Conservation (phyloP, 2,113 vertebrate genomes). For the Scartelaos histophorus region DNA sequence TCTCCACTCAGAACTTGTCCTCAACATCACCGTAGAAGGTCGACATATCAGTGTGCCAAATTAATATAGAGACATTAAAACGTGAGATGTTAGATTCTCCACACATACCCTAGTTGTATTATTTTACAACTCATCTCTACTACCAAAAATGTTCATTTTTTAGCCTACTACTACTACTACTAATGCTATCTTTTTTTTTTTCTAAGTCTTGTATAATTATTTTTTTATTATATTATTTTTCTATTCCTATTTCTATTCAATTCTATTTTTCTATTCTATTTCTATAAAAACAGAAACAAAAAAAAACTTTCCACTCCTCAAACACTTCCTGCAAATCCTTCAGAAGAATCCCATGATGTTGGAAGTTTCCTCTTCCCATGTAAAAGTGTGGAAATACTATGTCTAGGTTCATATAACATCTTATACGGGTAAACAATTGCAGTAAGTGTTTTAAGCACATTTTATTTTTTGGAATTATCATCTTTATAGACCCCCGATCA, state of each 20-base stretch:
- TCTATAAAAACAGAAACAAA: no score
- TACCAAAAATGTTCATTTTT: no score
- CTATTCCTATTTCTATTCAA: no score
- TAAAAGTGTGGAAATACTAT: background rate
- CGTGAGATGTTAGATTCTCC: no score
- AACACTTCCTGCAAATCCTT: background rate
- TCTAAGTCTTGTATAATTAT: no score
- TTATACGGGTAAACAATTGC: background rate
- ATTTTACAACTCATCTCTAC: no score
- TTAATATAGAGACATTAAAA: background rate
- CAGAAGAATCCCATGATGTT: background rate
- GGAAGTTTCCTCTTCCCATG: background rate
- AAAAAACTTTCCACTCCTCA: background rate
- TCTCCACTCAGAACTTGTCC: slow-evolving; percentile 63
- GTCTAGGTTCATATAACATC: background rate
- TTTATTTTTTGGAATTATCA: background rate
- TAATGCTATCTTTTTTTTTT: no score
- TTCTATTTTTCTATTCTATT: no score
- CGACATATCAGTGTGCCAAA: background rate
- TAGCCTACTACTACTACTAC: no score
- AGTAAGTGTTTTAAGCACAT: background rate
- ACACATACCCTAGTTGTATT: no score
- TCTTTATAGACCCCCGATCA: background rate
- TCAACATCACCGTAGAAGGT: slow-evolving; percentile 54
- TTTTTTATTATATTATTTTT: no score